Conservation (phyloP, 2,113 vertebrate species). For the Megaceryle maxima region DNA sequence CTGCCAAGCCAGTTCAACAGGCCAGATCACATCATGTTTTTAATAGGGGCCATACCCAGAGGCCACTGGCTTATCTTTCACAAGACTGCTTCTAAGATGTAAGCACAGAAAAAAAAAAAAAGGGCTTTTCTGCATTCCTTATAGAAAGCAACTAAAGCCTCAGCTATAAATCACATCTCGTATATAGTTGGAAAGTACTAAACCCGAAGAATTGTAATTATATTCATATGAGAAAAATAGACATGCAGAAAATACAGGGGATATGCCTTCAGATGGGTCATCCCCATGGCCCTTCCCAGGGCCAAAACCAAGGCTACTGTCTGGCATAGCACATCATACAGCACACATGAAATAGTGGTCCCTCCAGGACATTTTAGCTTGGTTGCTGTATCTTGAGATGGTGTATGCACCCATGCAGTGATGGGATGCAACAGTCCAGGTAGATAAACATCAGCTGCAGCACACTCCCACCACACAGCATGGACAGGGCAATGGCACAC, state of each 20-base stretch:
- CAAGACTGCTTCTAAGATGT: background rate
- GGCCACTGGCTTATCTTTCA: background rate
- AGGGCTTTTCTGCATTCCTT: background rate
- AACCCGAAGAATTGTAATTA: background rate
- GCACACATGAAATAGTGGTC: background rate
- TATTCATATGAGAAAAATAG: background rate
- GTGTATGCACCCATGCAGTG: fast-evolving
- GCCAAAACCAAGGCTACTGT: background rate
- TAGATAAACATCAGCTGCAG: background rate
- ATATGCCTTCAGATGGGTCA: background rate
- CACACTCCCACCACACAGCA: fast-evolving
- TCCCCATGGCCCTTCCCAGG: background rate
- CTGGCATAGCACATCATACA: background rate
- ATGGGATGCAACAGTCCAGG: fast-evolving
- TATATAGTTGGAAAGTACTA: background rate
- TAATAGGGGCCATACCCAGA: background rate
- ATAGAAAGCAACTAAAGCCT: background rate
- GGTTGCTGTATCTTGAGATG: background rate
- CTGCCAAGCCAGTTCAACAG: background rate
- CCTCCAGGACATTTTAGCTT: background rate
- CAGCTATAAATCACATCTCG: background rate
- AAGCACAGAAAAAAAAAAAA: background rate
- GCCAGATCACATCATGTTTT: background rate
- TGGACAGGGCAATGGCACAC: background rate
- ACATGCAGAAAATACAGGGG: background rate